These are phyloP conservation scores for Diorhabda carinulata DNA, from an alignment of 1,140 invertebrate species.

Conservation along the genomic window DNA sequence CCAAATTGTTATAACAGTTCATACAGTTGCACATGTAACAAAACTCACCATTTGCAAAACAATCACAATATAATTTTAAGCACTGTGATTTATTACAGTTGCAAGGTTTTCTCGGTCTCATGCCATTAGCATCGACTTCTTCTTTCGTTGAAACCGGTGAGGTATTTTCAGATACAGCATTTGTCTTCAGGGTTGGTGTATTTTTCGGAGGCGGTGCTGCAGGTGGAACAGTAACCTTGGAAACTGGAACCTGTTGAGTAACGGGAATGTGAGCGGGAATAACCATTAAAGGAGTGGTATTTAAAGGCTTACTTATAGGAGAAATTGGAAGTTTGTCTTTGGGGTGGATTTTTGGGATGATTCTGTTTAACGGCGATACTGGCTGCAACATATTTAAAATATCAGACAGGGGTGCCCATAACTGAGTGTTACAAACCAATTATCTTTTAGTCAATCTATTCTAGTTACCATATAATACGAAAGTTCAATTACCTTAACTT, in stretches of 20 bases:
- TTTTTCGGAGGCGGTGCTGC: constrained; percentile 14
- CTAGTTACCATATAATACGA: too few species aligned
- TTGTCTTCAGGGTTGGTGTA: constrained; percentile 5
- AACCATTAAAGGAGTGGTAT: constrained; percentile 30
- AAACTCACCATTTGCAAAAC: constrained; percentile 99
- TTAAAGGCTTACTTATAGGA: constrained; percentile 11
- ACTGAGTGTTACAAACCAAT: too few species aligned
- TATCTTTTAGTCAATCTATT: too few species aligned
- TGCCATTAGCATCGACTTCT: constrained; percentile 55
- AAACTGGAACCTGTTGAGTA: neutral
- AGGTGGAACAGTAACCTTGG: constrained; percentile 18
- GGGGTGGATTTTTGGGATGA: constrained; percentile 27
- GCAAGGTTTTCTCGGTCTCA: constrained; percentile 86
- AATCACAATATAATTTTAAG: constrained; percentile 98
- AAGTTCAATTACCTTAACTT: constrained; percentile 29
- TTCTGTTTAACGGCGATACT: constrained; percentile 21
- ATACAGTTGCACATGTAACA: constrained; percentile 98
- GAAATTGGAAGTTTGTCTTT: constrained; percentile 20
- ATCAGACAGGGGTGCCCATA: too few species aligned
- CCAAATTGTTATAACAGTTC: constrained; percentile 96
- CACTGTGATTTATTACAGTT: constrained; percentile 99
- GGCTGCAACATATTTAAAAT: constrained; percentile 17
- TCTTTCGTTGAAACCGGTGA: constrained; percentile 20
- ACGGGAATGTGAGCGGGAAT: constrained; percentile 25
- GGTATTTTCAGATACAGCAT: constrained; percentile 3